phyloP scores from a whole-genome alignment of 2,113 vertebrate species.

The Neomonachus schauinslandi region DNA sequence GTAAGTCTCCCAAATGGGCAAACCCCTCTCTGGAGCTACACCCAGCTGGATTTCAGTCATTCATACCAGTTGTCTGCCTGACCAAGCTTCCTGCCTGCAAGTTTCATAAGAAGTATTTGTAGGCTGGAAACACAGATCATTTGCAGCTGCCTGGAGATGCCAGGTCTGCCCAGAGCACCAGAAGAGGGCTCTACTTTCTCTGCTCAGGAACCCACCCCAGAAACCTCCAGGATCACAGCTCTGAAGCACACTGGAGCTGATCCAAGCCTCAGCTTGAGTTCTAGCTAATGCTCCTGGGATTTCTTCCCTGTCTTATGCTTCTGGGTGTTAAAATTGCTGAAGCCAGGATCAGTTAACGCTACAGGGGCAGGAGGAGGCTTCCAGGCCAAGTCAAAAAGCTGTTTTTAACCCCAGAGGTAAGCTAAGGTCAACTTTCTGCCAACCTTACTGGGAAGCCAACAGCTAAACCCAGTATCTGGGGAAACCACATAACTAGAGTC shows the following conservation, averaged over 20 bases:
- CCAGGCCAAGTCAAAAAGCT: not conserved
- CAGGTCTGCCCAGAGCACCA: not conserved
- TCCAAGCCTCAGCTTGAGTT: not conserved
- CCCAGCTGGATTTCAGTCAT: constrained; percentile 51
- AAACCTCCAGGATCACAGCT: constrained; percentile 20
- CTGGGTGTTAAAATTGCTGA: not conserved
- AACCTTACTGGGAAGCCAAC: not conserved
- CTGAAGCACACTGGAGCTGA: constrained; percentile 41
- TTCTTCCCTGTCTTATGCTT: not conserved
- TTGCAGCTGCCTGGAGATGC: constrained; percentile 49
- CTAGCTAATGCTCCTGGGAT: not conserved
- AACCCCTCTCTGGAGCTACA: constrained; percentile 59
- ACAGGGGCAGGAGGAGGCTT: not conserved
- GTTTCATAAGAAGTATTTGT: constrained; percentile 70
- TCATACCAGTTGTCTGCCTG: constrained; percentile 67
- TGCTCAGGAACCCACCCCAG: constrained; percentile 32
- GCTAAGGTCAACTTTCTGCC: not conserved
- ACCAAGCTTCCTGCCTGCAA: constrained; percentile 68
- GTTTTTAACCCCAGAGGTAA: not conserved
- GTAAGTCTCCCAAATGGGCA: constrained; percentile 13
- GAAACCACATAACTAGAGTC: not conserved
- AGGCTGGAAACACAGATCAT: constrained; percentile 57
- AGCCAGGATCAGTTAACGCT: constrained; percentile 37
- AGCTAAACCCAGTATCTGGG: not conserved
- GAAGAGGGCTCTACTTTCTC: constrained; percentile 61